Conservation (phyloP, 2,888 invertebrate genomes). For the Dichetophora obliterata region DNA sequence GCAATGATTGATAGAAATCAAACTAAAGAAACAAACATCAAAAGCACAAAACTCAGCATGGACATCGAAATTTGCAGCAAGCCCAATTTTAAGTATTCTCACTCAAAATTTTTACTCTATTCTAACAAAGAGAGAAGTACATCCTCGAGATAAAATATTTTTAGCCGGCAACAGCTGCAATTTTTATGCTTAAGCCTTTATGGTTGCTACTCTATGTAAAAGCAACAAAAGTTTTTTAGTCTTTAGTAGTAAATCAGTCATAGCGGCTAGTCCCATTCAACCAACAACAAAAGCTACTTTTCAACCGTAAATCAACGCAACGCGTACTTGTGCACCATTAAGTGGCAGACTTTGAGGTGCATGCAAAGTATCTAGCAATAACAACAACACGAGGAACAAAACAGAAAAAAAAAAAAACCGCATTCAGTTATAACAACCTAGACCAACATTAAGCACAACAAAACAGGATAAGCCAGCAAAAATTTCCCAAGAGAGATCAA, state of each 20-base stretch:
- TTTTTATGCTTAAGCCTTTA: not conserved
- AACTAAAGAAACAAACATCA: not conserved
- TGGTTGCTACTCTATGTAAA: no score
- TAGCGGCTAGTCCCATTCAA: not conserved
- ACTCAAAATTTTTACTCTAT: no score
- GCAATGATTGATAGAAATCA: not conserved
- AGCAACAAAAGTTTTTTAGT: not conserved
- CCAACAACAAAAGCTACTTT: conserved; percentile 1
- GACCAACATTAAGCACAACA: not conserved
- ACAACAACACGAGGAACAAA: not conserved
- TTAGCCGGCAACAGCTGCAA: not conserved
- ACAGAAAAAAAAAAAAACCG: not conserved
- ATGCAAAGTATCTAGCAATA: not conserved
- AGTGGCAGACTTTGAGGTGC: conserved; percentile 11
- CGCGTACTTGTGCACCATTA: conserved; percentile 11
- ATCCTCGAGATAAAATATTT: no score
- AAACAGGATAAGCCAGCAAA: not conserved
- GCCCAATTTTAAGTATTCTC: no score
- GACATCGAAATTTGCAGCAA: not conserved
- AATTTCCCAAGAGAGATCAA: conserved; percentile 1
- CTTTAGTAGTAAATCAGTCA: not conserved
- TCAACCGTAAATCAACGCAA: not conserved
- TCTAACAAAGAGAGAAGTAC: no score
- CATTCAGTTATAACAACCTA: not conserved
- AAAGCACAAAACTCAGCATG: not conserved